Evolutionary conservation across 2,888 invertebrate species (phyloP), one percentile per base, ranked within the genome.

Genomic region (Microctonus brassicae): DNA sequence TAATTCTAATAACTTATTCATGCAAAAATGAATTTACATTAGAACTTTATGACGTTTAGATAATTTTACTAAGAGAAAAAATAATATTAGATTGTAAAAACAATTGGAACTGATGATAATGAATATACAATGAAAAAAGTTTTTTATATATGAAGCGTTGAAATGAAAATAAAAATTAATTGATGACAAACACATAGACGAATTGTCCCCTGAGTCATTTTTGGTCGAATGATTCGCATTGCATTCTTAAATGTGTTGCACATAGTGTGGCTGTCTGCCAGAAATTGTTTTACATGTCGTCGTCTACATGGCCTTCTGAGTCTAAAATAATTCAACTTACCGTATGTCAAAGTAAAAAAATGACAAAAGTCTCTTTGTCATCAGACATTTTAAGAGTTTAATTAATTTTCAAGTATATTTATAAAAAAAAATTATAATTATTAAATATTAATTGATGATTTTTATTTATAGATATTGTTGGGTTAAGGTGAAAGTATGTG

Each of bases 161-260:
- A 29, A 17, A 7, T 33, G 26, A 26, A 26, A 42, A 47, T 29
- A 64, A 33, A 39, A 53, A 60, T 17, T 47, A 39, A n/a, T 61
- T 26, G 29, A 17, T 33, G 26, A 29, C 29, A 24, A 36, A 65
- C 26, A n/a, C 17, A 47, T 33, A 52, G 22, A 36, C 65, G 26
- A 20, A 47, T 42, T 29, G 58, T 64, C 60, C 47, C 39, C 60
- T 73, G 76, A 75, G 73, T 76, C 75, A 77, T 70, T 70, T 47
- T 47, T 47, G 72, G 29, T 67, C 61, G 68, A 75, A 69, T 74
- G 74, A 72, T 74, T 67, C 66, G 70, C n/a, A n/a, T 61, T 66
- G 64, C 36, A 66, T 72, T 77, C 73, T 74, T 53, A 47, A 72
- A 70, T 67, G 39, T 60, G 60, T 61, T 65, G 65, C 24, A 52